Evolutionary conservation across 2,113 vertebrate genomes (phyloP).

Genomic region (human (Homo sapiens)): GRCh38 chr5:31786501-31787000

Average conservation of each 20-base stretch:
- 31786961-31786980: not conserved
- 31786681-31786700: not conserved
- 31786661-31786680: not conserved
- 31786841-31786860: conserved; percentile 43
- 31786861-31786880: conserved; percentile 35
- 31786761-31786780: not conserved
- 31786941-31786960: not conserved
- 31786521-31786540: conserved; percentile 63
- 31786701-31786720: not conserved
- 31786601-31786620: conserved; percentile 41
- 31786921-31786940: not conserved
- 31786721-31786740: conserved; percentile 48
- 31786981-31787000: not conserved
- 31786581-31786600: conserved; percentile 62
- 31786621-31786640: conserved; percentile 20
- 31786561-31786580: conserved; percentile 68
- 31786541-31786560: conserved; percentile 75
- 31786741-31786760: conserved; percentile 23
- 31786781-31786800: not conserved
- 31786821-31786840: conserved; percentile 49
- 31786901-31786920: not conserved
- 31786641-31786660: conserved; percentile 20
- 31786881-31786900: conserved; percentile 19
- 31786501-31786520: conserved; percentile 2
- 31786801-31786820: conserved; percentile 16